Evolutionary conservation across 37 sponge, comb jelly and placozoan genomes (phyloP).

Genomic region (Haliclona indistincta): DNA sequence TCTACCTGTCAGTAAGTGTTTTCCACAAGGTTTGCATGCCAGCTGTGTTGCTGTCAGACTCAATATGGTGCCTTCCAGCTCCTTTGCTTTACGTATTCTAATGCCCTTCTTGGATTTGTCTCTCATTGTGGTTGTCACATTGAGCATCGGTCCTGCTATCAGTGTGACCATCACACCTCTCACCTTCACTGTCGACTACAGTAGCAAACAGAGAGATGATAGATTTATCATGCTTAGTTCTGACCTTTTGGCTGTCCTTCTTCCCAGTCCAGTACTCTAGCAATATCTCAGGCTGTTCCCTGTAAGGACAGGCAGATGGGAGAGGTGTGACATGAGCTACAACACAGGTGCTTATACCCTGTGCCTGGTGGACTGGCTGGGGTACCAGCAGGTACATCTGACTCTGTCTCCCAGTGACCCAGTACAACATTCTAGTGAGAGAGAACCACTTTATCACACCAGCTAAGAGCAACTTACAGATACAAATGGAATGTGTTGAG

Average conservation of each 20-base stretch:
- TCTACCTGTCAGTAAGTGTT: not conserved
- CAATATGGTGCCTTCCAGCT: constrained; percentile 28
- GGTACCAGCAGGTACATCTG: constrained; percentile 4
- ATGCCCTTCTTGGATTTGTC: constrained; percentile 55
- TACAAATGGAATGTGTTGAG: constrained; percentile 33
- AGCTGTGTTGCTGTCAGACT: constrained; percentile 52
- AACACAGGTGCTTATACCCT: not conserved
- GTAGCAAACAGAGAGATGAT: too few relatives aligned
- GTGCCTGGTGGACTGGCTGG: not conserved
- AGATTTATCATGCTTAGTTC: too few relatives aligned
- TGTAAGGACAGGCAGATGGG: not conserved
- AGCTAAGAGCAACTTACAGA: constrained; percentile 44
- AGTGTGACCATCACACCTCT: constrained; percentile 60
- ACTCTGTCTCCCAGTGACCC: constrained; percentile 7
- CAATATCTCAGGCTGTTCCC: constrained; percentile 30
- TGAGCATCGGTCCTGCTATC: constrained; percentile 33
- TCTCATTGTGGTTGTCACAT: constrained; percentile 41
- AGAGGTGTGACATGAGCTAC: not conserved
- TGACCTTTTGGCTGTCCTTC: constrained; percentile 36
- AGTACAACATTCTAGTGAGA: not conserved
- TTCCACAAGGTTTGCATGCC: constrained; percentile 12
- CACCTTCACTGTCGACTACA: constrained; percentile 44
- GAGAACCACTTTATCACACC: not conserved
- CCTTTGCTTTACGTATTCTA: constrained; percentile 13
- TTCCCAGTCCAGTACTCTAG: constrained; percentile 57